Percentiles rank a stretch among this genome's conserved stretches.
phyloP scores from a whole-genome alignment of 2,888 invertebrate species.

The Leptura quadrifasciata region DNA sequence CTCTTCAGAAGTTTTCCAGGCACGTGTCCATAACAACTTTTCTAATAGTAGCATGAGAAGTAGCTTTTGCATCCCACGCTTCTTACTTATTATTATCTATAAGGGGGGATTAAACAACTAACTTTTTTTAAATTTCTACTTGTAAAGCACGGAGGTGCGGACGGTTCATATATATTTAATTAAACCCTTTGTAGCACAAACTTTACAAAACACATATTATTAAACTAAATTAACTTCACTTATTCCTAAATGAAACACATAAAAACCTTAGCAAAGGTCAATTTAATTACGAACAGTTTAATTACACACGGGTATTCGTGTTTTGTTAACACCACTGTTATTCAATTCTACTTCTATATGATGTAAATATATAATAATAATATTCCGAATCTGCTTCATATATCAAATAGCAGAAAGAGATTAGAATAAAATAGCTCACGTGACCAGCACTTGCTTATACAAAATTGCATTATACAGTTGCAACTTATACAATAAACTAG shows the following conservation, averaged over 20 bases:
- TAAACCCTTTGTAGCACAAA: neutral
- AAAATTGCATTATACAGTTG: too few relatives aligned
- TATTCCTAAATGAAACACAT: neutral
- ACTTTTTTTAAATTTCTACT: slow-evolving; percentile 2
- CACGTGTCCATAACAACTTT: too few relatives aligned
- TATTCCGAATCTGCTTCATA: too few relatives aligned
- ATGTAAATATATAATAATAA: neutral
- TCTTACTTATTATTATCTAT: too few relatives aligned
- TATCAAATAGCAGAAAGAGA: too few relatives aligned
- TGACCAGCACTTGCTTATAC: too few relatives aligned
- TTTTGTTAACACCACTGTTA: neutral
- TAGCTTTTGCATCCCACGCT: too few relatives aligned
- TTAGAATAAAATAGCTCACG: too few relatives aligned
- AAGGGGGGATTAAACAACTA: neutral
- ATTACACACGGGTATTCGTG: neutral
- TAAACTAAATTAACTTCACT: neutral
- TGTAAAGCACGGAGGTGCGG: slow-evolving; percentile 1
- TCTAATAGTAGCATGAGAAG: too few relatives aligned
- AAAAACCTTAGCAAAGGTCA: neutral
- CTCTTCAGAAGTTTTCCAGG: too few relatives aligned
- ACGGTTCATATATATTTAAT: slow-evolving; percentile 2
- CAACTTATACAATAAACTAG: too few relatives aligned
- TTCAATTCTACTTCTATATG: neutral
- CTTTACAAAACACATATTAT: slow-evolving; percentile 7
- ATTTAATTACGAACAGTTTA: slow-evolving; percentile 3